Evolutionary conservation across 2,888 invertebrate species (phyloP), one percentile per base, ranked within the genome.

Genomic region (Oxystoma pomonae): DNA sequence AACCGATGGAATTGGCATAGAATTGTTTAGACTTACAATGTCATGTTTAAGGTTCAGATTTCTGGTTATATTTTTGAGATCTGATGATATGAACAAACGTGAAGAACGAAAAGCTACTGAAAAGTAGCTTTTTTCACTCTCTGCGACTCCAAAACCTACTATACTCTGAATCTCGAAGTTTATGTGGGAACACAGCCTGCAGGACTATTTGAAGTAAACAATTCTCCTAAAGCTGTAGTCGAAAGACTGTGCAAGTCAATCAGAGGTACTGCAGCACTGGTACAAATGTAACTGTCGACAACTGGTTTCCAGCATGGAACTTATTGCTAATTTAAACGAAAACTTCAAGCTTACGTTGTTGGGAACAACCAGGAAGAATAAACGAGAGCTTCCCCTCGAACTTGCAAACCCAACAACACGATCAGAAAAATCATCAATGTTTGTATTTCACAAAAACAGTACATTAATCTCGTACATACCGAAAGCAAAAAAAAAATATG

Each of bases 1-100:
- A 17, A 67, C 62, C 21, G 67, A 73, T 61, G 72, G 73, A 21
- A 64, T 59, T 58, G 71, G 72, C 18, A 63, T 73, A 20, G 72
- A 74, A 60, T 69, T 67, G 57, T 75, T 74, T 66, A 49, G 70
- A n/a, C 63, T 70, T 16, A 69, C 69, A 49, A 74, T 75, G 74
- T 59, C 62, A 19, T 17, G 56, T 16, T 65, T 69, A 63, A 19
- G 72, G 50, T 76, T 75, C 66, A 64, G 67, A 57, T 71, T 71
- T 67, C 57, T 73, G 16, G 56, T 69, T 9, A 20, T 63, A 57
- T 66, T 64, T 64, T 53, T 73, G 57, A 59, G 71, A 59, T 72
- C 72, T 64, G 71, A 68, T 58, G 67, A 75, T 55, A 53, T 9
- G 16, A 63, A 60, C 16, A 68, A 64, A 5, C 52, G 66, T 56